Evolutionary conservation across 64 coral and sea anemone genomes (phyloP).

Genomic region (Actinia tenebrosa): DNA sequence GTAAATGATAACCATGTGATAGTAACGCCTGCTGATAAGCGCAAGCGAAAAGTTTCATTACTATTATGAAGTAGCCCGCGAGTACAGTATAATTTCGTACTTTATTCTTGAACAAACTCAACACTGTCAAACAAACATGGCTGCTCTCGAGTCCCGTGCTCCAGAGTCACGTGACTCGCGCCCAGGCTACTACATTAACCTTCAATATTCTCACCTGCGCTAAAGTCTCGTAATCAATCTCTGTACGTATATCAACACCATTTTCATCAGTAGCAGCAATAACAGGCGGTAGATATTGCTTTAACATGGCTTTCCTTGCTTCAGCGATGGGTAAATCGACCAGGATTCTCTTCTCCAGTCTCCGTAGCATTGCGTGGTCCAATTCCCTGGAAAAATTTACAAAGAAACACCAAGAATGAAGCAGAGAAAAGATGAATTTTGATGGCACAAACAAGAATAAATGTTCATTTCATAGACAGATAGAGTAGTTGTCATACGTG

Average conservation of each 20-base stretch:
- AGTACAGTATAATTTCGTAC: too few relatives aligned
- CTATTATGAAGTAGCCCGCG: too few relatives aligned
- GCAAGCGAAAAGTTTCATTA: background rate
- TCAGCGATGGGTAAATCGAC: constrained; percentile 74
- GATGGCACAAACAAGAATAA: too few relatives aligned
- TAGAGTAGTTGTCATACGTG: too few relatives aligned
- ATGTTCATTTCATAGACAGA: too few relatives aligned
- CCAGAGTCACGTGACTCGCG: too few relatives aligned
- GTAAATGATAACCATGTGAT: too few relatives aligned
- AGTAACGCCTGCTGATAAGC: too few relatives aligned
- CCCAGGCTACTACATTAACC: background rate
- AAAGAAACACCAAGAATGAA: background rate
- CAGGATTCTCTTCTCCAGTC: constrained; percentile 92
- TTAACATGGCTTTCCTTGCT: constrained; percentile 79
- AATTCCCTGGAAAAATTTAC: constrained; percentile 56
- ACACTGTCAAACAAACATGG: too few relatives aligned
- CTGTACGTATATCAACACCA: constrained; percentile 75
- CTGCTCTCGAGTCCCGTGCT: too few relatives aligned
- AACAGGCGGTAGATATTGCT: constrained; percentile 70
- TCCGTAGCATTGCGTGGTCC: constrained; percentile 94
- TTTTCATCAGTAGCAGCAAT: constrained; percentile 54
- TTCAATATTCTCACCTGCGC: constrained; percentile 21
- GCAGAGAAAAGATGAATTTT: too few relatives aligned
- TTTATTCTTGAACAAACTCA: too few relatives aligned
- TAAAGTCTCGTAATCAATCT: constrained; percentile 81